Conservation (phyloP, 2,113 vertebrate species). For the Tinamus guttatus region DNA sequence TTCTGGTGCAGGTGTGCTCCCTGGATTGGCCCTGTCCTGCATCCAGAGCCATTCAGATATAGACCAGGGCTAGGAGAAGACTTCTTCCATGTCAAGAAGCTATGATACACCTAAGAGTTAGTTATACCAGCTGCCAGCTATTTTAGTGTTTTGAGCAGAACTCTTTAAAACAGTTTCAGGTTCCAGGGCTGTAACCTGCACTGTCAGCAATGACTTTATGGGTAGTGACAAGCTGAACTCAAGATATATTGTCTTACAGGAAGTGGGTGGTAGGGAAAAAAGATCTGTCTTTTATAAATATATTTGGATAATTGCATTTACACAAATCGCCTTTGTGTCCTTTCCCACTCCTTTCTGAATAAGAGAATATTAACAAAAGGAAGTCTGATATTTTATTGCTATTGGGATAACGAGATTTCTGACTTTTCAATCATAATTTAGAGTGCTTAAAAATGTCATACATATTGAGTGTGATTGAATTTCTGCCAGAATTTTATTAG, state of each 20-base stretch:
- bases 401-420: conserved; percentile 24
- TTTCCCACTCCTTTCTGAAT: conserved; percentile 33
- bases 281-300: conserved; percentile 19
- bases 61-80: neutral
- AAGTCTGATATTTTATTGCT: neutral
- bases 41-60: neutral
- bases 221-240: conserved; percentile 29
- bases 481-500: conserved; percentile 54
- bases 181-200: neutral
- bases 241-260: neutral
- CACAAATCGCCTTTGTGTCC: conserved; percentile 2
- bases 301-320: conserved; percentile 39
- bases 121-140: neutral
- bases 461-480: conserved; percentile 20
- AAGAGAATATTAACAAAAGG: neutral
- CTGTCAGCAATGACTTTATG: conserved; percentile 30
- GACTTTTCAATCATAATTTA: conserved; percentile 14
- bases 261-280: conserved; percentile 4
- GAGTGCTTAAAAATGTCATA: neutral
- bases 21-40: accelerated
- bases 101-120: neutral
- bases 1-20: neutral
- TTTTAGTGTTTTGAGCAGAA: neutral
- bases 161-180: neutral
- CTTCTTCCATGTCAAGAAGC: neutral